Conservation (phyloP, 2,888 invertebrate genomes). For the Norana najaformis region DNA sequence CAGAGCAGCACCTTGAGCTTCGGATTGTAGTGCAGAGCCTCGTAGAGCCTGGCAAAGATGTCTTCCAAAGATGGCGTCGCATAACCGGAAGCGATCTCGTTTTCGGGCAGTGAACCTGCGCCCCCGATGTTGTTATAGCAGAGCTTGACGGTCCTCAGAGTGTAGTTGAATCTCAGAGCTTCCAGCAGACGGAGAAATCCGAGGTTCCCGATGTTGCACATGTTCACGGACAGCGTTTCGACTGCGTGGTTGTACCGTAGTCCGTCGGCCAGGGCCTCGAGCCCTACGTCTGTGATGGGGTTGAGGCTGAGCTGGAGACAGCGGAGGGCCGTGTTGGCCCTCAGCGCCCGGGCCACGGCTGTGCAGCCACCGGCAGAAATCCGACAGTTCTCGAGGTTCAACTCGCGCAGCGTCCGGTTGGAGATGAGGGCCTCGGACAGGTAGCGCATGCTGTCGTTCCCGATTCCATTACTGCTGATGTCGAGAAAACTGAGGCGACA, state of each 20-base stretch:
- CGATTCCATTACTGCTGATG: conserved; percentile 56
- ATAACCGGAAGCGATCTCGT: conserved; percentile 47
- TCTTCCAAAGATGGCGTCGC: conserved; percentile 37
- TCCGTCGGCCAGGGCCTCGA: conserved; percentile 52
- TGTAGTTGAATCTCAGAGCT: conserved; percentile 53
- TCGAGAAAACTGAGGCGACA: conserved; percentile 53
- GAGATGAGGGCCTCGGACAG: conserved; percentile 53
- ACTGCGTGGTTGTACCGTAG: conserved; percentile 52
- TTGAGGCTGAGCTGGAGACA: conserved; percentile 57
- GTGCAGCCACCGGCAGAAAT: conserved; percentile 52
- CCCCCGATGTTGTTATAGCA: conserved; percentile 58
- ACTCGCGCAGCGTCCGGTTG: conserved; percentile 51
- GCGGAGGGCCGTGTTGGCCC: conserved; percentile 50
- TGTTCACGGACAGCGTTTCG: conserved; percentile 56
- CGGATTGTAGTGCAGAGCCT: conserved; percentile 55
- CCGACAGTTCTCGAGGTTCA: conserved; percentile 58
- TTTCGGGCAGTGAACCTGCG: neutral
- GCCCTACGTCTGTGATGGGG: conserved; percentile 53
- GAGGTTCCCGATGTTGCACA: conserved; percentile 59
- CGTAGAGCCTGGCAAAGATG: conserved; percentile 53
- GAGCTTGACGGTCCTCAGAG: conserved; percentile 54
- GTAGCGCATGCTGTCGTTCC: conserved; percentile 52
- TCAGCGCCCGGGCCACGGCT: conserved; percentile 53
- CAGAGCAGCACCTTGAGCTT: conserved; percentile 58
- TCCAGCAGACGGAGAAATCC: conserved; percentile 56